Conservation (phyloP, 2,888 invertebrate species). For the Elaeidobius kamerunicus region DNA sequence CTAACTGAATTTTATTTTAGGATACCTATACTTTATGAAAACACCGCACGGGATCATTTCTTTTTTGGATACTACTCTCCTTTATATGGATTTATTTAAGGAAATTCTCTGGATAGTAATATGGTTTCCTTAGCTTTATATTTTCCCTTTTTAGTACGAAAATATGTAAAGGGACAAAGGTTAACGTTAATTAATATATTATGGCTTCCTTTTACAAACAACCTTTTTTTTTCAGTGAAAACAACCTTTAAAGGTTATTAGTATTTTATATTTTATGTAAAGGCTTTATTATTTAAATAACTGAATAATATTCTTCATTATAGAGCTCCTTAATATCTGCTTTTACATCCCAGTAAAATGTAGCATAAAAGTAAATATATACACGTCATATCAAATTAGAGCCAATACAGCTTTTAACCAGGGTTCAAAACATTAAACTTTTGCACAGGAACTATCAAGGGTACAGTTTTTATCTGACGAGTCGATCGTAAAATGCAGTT, state of each 20-base stretch:
- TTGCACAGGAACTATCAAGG: conserved; percentile 20
- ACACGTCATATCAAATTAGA: conserved; percentile 11
- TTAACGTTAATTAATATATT: too few species aligned
- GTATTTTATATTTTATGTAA: too few species aligned
- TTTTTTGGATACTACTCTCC: conserved; percentile 17
- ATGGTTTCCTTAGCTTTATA: conserved; percentile 5
- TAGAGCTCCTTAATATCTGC: too few species aligned
- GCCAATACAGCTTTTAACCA: conserved; percentile 5
- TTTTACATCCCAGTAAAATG: too few species aligned
- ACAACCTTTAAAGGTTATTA: too few species aligned
- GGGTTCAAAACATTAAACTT: conserved; percentile 22
- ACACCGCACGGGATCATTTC: conserved; percentile 17
- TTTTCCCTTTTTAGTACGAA: too few species aligned
- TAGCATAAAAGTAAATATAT: too few species aligned
- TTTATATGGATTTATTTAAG: conserved; percentile 23
- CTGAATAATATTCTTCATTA: too few species aligned
- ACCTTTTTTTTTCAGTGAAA: too few species aligned
- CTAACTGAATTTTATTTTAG: conserved; percentile 26
- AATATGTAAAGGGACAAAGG: too few species aligned
- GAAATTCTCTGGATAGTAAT: conserved; percentile 12
- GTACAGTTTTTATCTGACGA: conserved; percentile 23
- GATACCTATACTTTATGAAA: conserved; percentile 16
- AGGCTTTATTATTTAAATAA: too few species aligned
- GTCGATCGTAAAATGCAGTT: conserved; percentile 18
- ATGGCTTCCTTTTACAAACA: too few species aligned